A percentile compares a stretch with the other conserved stretches of the same genome.
Evolutionary conservation across 2,888 invertebrate species (phyloP).

Genomic region (Acleris holmiana): DNA sequence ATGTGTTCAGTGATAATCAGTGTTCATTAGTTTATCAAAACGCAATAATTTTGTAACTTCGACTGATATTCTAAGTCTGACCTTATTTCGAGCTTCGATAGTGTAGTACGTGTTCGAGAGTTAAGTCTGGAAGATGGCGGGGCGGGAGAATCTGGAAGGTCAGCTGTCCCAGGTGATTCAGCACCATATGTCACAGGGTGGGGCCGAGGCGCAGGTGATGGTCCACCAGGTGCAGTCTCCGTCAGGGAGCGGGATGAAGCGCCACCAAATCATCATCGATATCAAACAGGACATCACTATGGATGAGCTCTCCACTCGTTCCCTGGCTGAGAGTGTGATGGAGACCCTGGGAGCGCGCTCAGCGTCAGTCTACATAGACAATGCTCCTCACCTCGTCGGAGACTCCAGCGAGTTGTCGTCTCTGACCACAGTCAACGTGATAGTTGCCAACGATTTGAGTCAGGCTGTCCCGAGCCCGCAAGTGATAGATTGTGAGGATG

Average conservation of each 20-base stretch:
- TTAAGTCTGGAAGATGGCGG: slow-evolving; percentile 69
- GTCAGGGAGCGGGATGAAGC: slow-evolving; percentile 69
- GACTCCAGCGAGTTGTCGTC: slow-evolving; percentile 74
- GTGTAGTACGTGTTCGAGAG: slow-evolving; percentile 45
- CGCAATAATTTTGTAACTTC: slow-evolving; percentile 58
- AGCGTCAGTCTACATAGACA: slow-evolving; percentile 79
- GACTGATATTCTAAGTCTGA: slow-evolving; percentile 72
- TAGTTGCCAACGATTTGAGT: slow-evolving; percentile 73
- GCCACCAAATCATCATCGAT: slow-evolving; percentile 81
- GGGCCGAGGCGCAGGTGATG: slow-evolving; percentile 75
- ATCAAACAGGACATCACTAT: slow-evolving; percentile 81
- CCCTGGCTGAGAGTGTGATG: slow-evolving; percentile 80
- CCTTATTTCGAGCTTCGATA: slow-evolving; percentile 39
- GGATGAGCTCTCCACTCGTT: slow-evolving; percentile 75
- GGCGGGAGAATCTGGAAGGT: slow-evolving; percentile 66
- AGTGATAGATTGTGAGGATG: slow-evolving; percentile 56
- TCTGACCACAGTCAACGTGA: slow-evolving; percentile 77
- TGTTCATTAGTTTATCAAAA: slow-evolving; percentile 70
- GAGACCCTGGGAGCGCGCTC: slow-evolving; percentile 78
- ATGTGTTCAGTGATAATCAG: slow-evolving; percentile 60
- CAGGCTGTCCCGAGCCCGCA: slow-evolving; percentile 61
- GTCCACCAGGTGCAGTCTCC: slow-evolving; percentile 76
- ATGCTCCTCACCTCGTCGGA: slow-evolving; percentile 55
- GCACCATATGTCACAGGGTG: slow-evolving; percentile 71
- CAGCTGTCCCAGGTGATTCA: slow-evolving; percentile 76